Percentiles rank a stretch among this genome's conserved stretches.
Evolutionary conservation across 2,888 invertebrate species (phyloP).

Genomic region (Philopedon plagiatum): DNA sequence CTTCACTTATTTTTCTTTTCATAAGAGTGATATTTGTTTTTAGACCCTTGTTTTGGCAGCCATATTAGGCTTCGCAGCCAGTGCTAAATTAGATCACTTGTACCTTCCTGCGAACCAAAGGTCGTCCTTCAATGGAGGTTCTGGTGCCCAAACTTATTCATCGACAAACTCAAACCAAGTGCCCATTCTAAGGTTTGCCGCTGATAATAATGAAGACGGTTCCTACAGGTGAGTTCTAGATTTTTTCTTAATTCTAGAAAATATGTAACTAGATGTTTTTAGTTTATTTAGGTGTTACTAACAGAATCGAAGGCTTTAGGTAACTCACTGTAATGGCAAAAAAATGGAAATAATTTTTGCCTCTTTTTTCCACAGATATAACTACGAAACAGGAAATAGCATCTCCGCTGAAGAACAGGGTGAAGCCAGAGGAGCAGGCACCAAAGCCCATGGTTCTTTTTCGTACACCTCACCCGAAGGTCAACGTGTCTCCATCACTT

Average conservation of each 20-base stretch:
- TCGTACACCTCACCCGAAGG: constrained; percentile 59
- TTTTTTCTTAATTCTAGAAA: neutral
- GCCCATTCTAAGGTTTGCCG: constrained; percentile 58
- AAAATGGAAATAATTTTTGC: neutral
- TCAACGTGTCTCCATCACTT: constrained; percentile 66
- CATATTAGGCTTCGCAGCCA: constrained; percentile 54
- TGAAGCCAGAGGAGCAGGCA: constrained; percentile 37
- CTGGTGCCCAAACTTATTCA: constrained; percentile 19
- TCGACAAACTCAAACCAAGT: constrained; percentile 33
- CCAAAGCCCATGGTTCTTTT: constrained; percentile 55
- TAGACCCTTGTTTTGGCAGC: constrained; percentile 53
- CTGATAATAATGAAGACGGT: constrained; percentile 61
- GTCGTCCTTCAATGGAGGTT: neutral
- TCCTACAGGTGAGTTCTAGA: constrained; percentile 53
- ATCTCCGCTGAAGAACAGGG: constrained; percentile 66
- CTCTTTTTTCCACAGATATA: constrained; percentile 29
- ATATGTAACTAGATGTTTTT: neutral
- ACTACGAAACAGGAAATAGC: constrained; percentile 73
- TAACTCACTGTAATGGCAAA: neutral
- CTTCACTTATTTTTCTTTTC: neutral
- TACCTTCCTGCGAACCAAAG: constrained; percentile 52
- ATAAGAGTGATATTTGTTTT: neutral
- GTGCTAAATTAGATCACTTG: constrained; percentile 55
- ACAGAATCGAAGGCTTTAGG: no score
- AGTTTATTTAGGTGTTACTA: no score